Conservation (phyloP, 2,888 invertebrate species). For the Theretra japonica region DNA sequence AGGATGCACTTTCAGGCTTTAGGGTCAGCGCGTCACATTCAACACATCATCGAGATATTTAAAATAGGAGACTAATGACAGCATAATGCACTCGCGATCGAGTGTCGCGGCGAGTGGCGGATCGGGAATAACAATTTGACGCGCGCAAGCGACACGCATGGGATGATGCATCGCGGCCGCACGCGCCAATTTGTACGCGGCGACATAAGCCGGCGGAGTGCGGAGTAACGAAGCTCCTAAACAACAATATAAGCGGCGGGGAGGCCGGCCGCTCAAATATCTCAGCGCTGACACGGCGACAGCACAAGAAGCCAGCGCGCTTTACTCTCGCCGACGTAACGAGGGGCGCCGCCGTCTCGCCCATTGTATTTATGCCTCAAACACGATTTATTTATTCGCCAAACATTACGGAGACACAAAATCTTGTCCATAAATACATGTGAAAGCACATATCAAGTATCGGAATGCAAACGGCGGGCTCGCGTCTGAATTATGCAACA, state of each 20-base stretch:
- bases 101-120: slow-evolving; percentile 59
- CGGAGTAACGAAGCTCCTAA: slow-evolving; percentile 81
- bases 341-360: slow-evolving; percentile 77
- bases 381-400: slow-evolving; percentile 83
- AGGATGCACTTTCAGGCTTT: slow-evolving; percentile 49
- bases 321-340: slow-evolving; percentile 83
- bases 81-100: slow-evolving; percentile 55
- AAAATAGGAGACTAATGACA: slow-evolving; percentile 57
- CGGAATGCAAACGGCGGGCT: slow-evolving; percentile 83
- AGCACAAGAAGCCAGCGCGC: slow-evolving; percentile 74
- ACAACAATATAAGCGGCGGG: slow-evolving; percentile 69
- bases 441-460: slow-evolving; percentile 85
- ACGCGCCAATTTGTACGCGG: slow-evolving; percentile 79
- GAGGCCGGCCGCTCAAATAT: slow-evolving; percentile 66
- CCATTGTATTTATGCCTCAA: slow-evolving; percentile 84
- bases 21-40: slow-evolving; percentile 33
- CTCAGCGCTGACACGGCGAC: slow-evolving; percentile 78
- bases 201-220: slow-evolving; percentile 77
- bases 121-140: slow-evolving; percentile 29
- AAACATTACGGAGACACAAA: slow-evolving; percentile 84
- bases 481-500: slow-evolving; percentile 84
- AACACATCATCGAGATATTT: slow-evolving; percentile 27
- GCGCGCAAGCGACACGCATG: slow-evolving; percentile 36
- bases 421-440: slow-evolving; percentile 85
- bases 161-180: slow-evolving; percentile 61